phyloP scores from a whole-genome alignment of 2,888 invertebrate genomes.

The Drosophila nr. fundita region DNA sequence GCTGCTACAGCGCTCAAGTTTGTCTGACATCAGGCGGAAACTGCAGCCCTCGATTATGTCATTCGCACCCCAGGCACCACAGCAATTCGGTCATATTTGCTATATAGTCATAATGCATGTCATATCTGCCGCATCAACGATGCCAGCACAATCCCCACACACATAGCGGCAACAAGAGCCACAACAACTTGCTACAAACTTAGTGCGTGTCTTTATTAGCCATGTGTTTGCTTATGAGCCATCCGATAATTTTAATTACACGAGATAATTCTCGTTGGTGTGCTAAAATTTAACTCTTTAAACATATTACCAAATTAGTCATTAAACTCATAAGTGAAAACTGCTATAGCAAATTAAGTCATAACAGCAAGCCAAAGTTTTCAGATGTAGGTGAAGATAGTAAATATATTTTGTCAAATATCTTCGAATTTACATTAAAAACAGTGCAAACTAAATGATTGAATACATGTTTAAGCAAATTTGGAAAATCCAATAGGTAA shows the following conservation, averaged over 20 bases:
- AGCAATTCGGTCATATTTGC: constrained; percentile 49
- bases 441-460: not conserved
- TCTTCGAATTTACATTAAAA: not conserved
- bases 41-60: constrained; percentile 77
- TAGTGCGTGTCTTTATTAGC: constrained; percentile 26
- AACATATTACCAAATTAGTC: not conserved
- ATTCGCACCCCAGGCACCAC: constrained; percentile 49
- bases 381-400: not conserved
- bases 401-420: not conserved
- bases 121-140: constrained; percentile 67
- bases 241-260: constrained; percentile 30
- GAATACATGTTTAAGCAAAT: not conserved
- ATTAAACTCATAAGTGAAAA: not conserved
- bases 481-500: not conserved
- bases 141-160: constrained; percentile 9
- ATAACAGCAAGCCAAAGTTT: not conserved
- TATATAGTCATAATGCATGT: constrained; percentile 73
- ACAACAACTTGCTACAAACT: constrained; percentile 25
- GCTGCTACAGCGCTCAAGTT: constrained; percentile 32
- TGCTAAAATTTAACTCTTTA: constrained; percentile 5
- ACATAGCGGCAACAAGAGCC: constrained; percentile 17
- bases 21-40: constrained; percentile 51
- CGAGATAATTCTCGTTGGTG: constrained; percentile 1
- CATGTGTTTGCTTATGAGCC: constrained; percentile 28
- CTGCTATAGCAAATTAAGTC: not conserved